phyloP scores from a whole-genome alignment of 2,113 vertebrate species.

The Alces alces region DNA sequence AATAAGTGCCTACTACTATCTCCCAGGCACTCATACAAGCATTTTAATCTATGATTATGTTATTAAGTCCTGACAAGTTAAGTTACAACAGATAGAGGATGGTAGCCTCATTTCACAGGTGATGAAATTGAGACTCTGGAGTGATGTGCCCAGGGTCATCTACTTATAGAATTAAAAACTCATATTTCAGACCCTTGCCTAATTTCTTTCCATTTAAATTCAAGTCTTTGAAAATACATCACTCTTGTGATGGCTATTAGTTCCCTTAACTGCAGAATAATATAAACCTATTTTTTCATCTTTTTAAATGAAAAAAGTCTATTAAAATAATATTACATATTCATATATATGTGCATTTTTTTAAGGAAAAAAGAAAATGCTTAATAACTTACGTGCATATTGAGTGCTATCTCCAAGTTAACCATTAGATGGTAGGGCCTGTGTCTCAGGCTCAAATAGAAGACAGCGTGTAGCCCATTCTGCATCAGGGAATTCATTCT shows the following conservation, averaged over 20 bases:
- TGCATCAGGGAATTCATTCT: not conserved
- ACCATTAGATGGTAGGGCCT: not conserved
- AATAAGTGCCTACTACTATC: not conserved
- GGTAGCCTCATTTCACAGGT: not conserved
- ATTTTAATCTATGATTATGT: not conserved
- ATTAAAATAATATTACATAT: not conserved
- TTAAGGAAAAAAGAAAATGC: not conserved
- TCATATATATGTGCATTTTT: not conserved
- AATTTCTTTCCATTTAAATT: conserved; percentile 13
- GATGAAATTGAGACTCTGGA: not conserved
- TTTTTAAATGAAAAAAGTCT: not conserved
- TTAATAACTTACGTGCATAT: not conserved
- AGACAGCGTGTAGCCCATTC: not conserved
- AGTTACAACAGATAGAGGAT: not conserved
- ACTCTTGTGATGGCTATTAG: not conserved
- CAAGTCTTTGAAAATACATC: not conserved
- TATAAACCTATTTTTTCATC: not conserved
- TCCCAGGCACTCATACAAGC: not conserved
- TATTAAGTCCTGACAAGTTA: not conserved
- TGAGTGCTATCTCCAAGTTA: not conserved
- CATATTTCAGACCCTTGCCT: not conserved
- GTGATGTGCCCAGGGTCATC: not conserved
- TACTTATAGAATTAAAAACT: not conserved
- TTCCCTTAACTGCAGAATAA: not conserved
- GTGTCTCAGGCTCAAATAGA: not conserved